Evolutionary conservation across 2,797 vertebrate genomes (phyloP), one percentile per base, ranked within the genome.

Genomic region (Morus bassanus): DNA sequence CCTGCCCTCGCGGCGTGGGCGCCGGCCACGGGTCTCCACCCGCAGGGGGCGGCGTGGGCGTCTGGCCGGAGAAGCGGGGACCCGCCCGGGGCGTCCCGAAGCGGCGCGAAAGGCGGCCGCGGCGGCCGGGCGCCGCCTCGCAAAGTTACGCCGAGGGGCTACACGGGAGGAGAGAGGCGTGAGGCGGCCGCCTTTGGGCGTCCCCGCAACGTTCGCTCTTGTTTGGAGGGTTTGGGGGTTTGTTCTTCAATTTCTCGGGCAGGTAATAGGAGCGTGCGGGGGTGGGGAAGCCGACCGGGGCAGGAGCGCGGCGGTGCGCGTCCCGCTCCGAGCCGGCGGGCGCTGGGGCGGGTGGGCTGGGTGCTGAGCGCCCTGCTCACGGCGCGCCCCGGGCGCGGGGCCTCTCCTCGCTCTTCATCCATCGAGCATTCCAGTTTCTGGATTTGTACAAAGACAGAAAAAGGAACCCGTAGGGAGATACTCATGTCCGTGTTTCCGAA

Each of bases 161-260:
- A 10, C 3, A 1, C 14, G 14, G 27, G 18, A 10, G 1, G 2
- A 13, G 18, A 2, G 2, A 12, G 14, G 43, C 4, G 24, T 4
- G 17, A 30, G 41, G 8, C 46, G 6, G 39, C 27, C 28, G 48
- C 15, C 1, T 2, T 11, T 3, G 31, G 39, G 56, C 54, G 24
- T n/a, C 43, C 56, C 13, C 54, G 14, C 4, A 25, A 2, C n/a
- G 2, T 12, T 17, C 1, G 2, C 27, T 68, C 35, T 13, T 12
- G 17, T 21, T 63, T 11, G 22, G 46, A 11, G 46, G 46, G 21
- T 18, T 4, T 11, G 35, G 6, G 9, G 9, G 2, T 18, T 31
- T 23, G 10, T 10, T 19, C 18, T 45, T 8, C 43, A 45, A 21
- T 68, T 63, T 61, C 19, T 46, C 19, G 2, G 2, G 11, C 65